Evolutionary conservation across 2,888 invertebrate genomes (phyloP), one percentile per base, ranked within the genome.

Genomic region (Cancer borealis): DNA sequence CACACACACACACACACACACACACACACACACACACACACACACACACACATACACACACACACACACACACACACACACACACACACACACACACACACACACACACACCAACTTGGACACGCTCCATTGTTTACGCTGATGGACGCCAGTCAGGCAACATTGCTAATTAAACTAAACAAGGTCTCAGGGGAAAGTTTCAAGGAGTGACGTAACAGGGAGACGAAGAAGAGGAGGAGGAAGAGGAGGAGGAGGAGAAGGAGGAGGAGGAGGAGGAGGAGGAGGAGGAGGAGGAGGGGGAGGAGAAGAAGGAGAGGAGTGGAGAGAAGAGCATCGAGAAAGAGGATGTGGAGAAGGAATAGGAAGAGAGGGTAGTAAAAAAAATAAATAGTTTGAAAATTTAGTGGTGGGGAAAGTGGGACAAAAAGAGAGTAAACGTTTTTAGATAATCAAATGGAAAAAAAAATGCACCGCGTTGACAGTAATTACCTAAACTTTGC

Each of bases 11-110:
- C 88, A 84, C 84, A 87, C 87, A 87, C 87, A 87, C 87, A 87
- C 88, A 88, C 88, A 88, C 88, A 88, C 88, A 88, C 88, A 88
- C 88, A 88, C 88, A 88, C 88, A 88, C 88, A 88, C 88, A 88
- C 88, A 88, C 88, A 88, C 88, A 88, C 88, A 88, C 88, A 88
- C 88, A 88, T 47, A 88, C 88, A 88, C 88, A 88, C 88, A 88
- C 88, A 88, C 88, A 88, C 88, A 88, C 88, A 88, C 88, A 88
- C 88, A 79, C 79, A 79, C 79, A 79, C 79, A 79, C 79, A 79
- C 79, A 79, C 79, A 79, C 79, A 79, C 79, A 79, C 79, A 79
- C 79, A 79, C 79, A 79, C 49, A 89, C 49, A 79, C 79, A 79
- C 79, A 30, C 79, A 79, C 79, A 79, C 79, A 79, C 79, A 30